Evolutionary conservation across 2,888 invertebrate species (phyloP).

Genomic region (Drosophila atroscutellata): DNA sequence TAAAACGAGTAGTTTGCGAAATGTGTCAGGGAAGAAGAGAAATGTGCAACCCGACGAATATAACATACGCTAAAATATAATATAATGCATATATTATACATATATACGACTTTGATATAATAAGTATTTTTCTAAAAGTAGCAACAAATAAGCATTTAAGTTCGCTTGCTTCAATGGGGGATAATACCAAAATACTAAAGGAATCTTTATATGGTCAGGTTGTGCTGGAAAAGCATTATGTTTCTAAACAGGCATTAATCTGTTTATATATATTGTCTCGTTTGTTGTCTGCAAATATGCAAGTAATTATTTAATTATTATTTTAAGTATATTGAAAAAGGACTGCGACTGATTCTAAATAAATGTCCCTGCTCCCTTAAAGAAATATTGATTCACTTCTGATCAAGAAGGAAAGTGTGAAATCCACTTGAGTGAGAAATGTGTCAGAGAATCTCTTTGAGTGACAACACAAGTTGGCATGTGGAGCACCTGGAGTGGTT

Average conservation of each 20-base stretch:
- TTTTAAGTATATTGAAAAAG: neutral
- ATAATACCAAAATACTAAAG: neutral
- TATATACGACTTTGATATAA: too few species aligned
- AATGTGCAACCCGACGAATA: neutral
- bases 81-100: too few species aligned
- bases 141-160: neutral
- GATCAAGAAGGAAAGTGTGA: neutral
- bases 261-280: neutral
- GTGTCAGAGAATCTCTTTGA: conserved; percentile 19
- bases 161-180: neutral
- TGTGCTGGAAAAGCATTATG: neutral
- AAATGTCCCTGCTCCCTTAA: neutral
- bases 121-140: neutral
- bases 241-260: neutral
- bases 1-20: neutral
- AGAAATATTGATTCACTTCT: neutral
- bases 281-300: neutral
- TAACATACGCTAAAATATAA: neutral
- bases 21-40: neutral
- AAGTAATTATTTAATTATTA: neutral
- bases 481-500: conserved; percentile 16
- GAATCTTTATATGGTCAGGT: neutral
- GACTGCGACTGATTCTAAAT: neutral
- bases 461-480: conserved; percentile 29
- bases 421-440: neutral